Conservation (phyloP, 2,888 invertebrate genomes). For the Xestoiulus laeticollis region DNA sequence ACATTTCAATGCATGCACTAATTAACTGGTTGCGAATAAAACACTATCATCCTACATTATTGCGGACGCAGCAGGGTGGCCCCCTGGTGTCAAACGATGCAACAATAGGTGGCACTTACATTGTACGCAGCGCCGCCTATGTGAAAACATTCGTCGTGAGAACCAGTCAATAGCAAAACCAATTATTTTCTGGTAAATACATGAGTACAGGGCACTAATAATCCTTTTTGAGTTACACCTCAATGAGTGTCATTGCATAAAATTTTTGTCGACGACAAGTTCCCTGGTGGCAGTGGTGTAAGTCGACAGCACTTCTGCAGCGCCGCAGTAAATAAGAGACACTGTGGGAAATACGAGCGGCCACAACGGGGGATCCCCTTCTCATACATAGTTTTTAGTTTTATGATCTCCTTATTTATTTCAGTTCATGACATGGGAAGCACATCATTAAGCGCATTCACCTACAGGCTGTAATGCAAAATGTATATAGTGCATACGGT, state of each 20-base stretch:
- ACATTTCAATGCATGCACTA: not conserved
- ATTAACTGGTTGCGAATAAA: conserved; percentile 4
- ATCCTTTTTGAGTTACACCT: not conserved
- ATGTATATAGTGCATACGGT: not conserved
- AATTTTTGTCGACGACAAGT: not conserved
- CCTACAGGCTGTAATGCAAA: not conserved
- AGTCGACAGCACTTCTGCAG: not conserved
- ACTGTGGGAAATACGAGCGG: not conserved
- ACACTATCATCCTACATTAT: not conserved
- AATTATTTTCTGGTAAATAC: not conserved
- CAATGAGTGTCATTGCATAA: not conserved
- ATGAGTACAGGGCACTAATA: not conserved
- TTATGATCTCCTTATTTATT: conserved; percentile 23
- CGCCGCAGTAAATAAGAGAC: not conserved
- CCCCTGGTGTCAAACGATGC: not conserved
- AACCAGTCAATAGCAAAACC: not conserved
- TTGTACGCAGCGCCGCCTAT: not conserved
- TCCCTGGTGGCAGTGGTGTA: not conserved
- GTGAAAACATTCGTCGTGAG: not conserved
- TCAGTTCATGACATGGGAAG: conserved; percentile 30
- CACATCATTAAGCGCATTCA: not conserved
- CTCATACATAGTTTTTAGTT: not conserved
- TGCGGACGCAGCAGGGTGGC: not conserved
- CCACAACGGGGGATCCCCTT: not conserved
- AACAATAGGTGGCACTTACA: not conserved